These are phyloP conservation scores for Drosophila trichaetosa DNA, from an alignment of 2,888 invertebrate species.

Conservation along the genomic window DNA sequence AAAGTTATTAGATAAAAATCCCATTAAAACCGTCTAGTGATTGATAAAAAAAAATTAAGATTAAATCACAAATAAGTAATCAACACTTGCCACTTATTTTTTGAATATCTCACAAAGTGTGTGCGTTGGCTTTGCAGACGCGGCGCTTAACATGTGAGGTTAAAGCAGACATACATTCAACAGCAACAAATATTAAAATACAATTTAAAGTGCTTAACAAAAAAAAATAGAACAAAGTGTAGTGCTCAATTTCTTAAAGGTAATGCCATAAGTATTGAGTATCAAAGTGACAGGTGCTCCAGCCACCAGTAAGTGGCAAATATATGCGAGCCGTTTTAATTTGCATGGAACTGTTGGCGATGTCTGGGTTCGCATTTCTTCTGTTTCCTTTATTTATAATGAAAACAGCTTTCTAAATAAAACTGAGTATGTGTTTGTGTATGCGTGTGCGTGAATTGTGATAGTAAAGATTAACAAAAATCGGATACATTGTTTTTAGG, in stretches of 20 bases:
- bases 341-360: constrained; percentile 29
- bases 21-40: constrained; percentile 25
- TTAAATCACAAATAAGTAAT: constrained; percentile 4
- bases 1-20: constrained; percentile 65
- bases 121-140: constrained; percentile 65
- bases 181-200: constrained; percentile 48
- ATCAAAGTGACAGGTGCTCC: constrained; percentile 27
- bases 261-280: constrained; percentile 38
- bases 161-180: constrained; percentile 74
- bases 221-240: constrained; percentile 23
- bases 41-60: constrained; percentile 16
- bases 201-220: constrained; percentile 28
- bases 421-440: constrained; percentile 12
- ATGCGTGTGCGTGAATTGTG: constrained; percentile 55
- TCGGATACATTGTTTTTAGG: constrained; percentile 54
- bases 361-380: constrained; percentile 30
- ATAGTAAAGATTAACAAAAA: constrained; percentile 53
- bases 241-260: constrained; percentile 44
- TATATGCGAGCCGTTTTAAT: constrained; percentile 34
- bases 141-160: constrained; percentile 83
- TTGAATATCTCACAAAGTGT: constrained; percentile 24
- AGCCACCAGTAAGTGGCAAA: constrained; percentile 28
- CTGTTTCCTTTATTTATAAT: constrained; percentile 30
- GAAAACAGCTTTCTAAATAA: constrained; percentile 69
- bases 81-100: background rate